Evolutionary conservation across 1,140 invertebrate genomes (phyloP), one percentile per base, ranked within the genome.

Genomic region (Aleiodes sp.): DNA sequence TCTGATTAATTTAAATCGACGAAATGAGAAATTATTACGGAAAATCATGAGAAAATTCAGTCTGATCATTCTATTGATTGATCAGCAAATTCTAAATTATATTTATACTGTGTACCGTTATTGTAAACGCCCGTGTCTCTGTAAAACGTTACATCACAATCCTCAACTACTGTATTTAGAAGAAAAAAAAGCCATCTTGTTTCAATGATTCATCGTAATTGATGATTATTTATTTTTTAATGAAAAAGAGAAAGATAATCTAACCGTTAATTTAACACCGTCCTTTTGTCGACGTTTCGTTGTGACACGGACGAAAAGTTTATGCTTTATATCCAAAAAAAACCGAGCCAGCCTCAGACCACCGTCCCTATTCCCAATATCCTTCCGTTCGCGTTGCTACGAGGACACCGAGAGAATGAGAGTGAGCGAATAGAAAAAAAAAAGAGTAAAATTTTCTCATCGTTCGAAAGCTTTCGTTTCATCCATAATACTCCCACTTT

Each of bases 331-430:
- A 77, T 82, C 82, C 78, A 81, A 77, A 77, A n/a, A n/a, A n/a
- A 82, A 82, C 79, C 80, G 77, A 83, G 80, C 82, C 81, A 83
- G 77, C 75, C 79, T 81, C 76, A 77, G 75, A 79, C 68, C 78
- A 82, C 82, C 82, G 82, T 83, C 82, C 82, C 81, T 80, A 28
- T 66, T 77, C 70, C 77, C 76, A 26, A 28, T 43, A 14, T 72
- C 73, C 64, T 61, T 73, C 24, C 60, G 72, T 61, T 67, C 70
- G 66, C 74, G 72, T 65, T 71, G 77, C 75, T 68, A 72, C 33
- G 46, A 52, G 46, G 21, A 9, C 10, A 9, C 14, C 16, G 46
- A 52, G 46, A 52, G 46, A 31, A 31, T 29, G 28, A 33, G 12
- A 59, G n/a, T 59, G 9, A 59, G 28, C n/a, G 26, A 57, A 29